These are phyloP conservation scores for Byasa hedistus DNA, from an alignment of 2,888 invertebrate genomes.

Conservation along the genomic window DNA sequence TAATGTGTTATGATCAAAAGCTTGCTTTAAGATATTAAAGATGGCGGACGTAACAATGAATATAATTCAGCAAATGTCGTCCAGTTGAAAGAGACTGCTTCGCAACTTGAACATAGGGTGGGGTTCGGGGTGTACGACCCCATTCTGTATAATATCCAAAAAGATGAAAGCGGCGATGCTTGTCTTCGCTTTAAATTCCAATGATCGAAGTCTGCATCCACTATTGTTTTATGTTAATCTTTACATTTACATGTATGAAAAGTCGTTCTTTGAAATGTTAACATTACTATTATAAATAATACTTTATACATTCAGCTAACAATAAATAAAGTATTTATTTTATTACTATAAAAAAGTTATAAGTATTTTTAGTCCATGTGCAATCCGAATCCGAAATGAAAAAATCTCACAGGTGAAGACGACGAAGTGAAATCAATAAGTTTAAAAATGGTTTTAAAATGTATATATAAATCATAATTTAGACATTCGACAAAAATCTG, in stretches of 20 bases:
- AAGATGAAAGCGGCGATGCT: slow-evolving; percentile 16
- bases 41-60: slow-evolving; percentile 15
- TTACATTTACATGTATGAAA: neutral
- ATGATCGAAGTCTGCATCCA: neutral
- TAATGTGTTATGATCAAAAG: neutral
- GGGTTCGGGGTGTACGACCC: slow-evolving; percentile 20
- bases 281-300: neutral
- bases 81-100: neutral
- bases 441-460: too few species aligned
- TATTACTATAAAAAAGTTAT: neutral
- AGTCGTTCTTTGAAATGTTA: neutral
- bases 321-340: neutral
- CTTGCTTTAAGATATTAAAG: neutral
- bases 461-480: too few species aligned
- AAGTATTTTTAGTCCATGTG: too few species aligned
- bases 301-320: neutral
- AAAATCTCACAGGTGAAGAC: too few species aligned
- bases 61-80: slow-evolving; percentile 10
- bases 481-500: too few species aligned
- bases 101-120: slow-evolving; percentile 6
- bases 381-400: too few species aligned
- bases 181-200: slow-evolving; percentile 8
- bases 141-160: slow-evolving; percentile 20
- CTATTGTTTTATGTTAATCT: neutral
- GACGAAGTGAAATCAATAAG: too few species aligned